A percentile compares a stretch with the other conserved stretches of the same genome.
Conservation (phyloP, 2,888 invertebrate genomes). For the Anodontia alba region DNA sequence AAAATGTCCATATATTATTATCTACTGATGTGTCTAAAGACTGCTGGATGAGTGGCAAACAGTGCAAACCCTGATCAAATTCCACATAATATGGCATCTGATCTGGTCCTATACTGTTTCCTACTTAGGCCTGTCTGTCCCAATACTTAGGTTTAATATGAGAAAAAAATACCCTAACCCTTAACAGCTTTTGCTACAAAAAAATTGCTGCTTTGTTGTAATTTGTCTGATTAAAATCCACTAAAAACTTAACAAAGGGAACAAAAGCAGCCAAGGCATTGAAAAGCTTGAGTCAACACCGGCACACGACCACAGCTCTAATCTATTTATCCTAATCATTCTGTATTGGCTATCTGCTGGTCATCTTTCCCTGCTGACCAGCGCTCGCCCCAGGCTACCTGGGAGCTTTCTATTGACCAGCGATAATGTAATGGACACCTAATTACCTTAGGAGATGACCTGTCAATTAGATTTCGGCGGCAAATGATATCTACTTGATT, state of each 20-base stretch:
- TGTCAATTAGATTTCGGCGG: conserved; percentile 2
- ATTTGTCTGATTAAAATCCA: neutral
- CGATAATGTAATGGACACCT: conserved; percentile 58
- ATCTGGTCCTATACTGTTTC: too few species aligned
- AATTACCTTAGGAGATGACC: conserved; percentile 39
- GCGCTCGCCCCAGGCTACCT: neutral
- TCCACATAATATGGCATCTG: too few species aligned
- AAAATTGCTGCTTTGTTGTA: neutral
- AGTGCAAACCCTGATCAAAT: too few species aligned
- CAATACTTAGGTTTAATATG: too few species aligned
- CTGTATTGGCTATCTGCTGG: neutral
- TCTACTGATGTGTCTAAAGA: too few species aligned
- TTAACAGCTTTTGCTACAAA: too few species aligned
- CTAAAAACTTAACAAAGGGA: neutral
- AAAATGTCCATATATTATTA: too few species aligned
- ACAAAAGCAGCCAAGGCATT: conserved; percentile 2
- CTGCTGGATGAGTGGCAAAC: too few species aligned
- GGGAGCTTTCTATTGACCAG: conserved; percentile 18
- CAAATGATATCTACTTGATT: neutral
- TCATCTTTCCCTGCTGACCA: conserved; percentile 7
- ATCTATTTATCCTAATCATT: conserved; percentile 14
- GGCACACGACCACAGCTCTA: conserved; percentile 11
- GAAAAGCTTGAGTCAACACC: conserved; percentile 7
- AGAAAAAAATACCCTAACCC: too few species aligned
- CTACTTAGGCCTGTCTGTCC: too few species aligned